A percentile compares a stretch with the other conserved stretches of the same genome.
phyloP scores from a whole-genome alignment of 92 coral and sea anemone species.

The Ricordea florida region DNA sequence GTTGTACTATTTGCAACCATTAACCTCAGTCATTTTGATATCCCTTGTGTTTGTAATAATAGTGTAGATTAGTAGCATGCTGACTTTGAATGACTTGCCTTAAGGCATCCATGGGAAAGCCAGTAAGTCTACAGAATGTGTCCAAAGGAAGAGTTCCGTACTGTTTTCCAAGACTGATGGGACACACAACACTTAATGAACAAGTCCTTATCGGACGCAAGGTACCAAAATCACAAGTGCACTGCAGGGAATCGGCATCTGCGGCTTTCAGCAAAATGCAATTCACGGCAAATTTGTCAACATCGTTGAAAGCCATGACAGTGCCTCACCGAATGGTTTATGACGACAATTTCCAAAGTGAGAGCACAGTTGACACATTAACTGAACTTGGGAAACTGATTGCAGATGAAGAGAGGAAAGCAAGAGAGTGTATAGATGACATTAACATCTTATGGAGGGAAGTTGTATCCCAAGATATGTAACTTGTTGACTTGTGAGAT shows the following conservation, averaged over 20 bases:
- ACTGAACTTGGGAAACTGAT: slow-evolving; percentile 69
- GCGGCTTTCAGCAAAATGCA: slow-evolving; percentile 65
- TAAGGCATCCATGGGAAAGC: slow-evolving; percentile 69
- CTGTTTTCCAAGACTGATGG: slow-evolving; percentile 85
- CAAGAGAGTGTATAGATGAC: slow-evolving; percentile 74
- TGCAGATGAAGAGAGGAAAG: slow-evolving; percentile 58
- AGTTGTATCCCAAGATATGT: slow-evolving; percentile 33
- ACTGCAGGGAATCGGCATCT: slow-evolving; percentile 51
- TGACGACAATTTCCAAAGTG: not conserved
- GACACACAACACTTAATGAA: slow-evolving; percentile 82
- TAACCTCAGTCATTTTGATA: too few species aligned
- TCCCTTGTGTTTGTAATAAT: too few species aligned
- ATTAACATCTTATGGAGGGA: slow-evolving; percentile 81
- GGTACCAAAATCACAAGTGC: slow-evolving; percentile 52
- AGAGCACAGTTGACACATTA: not conserved
- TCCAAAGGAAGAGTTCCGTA: slow-evolving; percentile 82
- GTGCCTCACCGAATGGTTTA: slow-evolving; percentile 30
- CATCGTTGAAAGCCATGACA: slow-evolving; percentile 74
- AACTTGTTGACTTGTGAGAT: not conserved
- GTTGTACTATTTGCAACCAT: too few species aligned
- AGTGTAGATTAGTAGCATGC: too few species aligned
- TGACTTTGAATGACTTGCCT: not conserved
- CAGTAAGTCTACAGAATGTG: slow-evolving; percentile 65
- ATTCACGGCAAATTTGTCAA: slow-evolving; percentile 61
- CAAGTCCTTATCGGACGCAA: slow-evolving; percentile 88